Evolutionary conservation across 2,797 vertebrate species (phyloP), one percentile per base, ranked within the genome.

Genomic region (Pangasius djambal): DNA sequence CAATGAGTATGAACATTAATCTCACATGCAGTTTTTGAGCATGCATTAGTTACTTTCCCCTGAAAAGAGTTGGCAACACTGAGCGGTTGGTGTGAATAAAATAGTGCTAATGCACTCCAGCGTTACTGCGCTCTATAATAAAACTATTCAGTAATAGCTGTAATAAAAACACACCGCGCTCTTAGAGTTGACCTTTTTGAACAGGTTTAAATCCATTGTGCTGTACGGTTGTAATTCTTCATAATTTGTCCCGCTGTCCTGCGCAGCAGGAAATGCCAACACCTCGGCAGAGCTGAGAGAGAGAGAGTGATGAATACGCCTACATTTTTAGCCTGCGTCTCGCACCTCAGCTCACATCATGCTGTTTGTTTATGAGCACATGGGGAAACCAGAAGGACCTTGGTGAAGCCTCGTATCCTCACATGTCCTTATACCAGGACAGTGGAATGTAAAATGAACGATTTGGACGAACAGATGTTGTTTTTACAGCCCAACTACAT

Each of bases 321-420:
- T 59, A n/a, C 34, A 57, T 44, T 72, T 88, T 81, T 81, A 82
- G 52, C 59, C 63, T 4, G 63, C 22, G 87, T 75, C 55, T 88
- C 55, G 13, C 69, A 63, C 82, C 55, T 83, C 69, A 8, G 7
- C 69, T 61, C 57, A 16, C 82, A n/a, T 75, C 67, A 15, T 3
- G 34, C 52, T 48, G 78, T 12, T 57, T 83, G 65, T 69, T 70
- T 69, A 34, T 67, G 44, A 69, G 55, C 52, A 55, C 31, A 67
- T 10, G 18, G 48, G 44, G 48, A 57, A 86, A 72, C 18, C 85
- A 74, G 70, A 37, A 86, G 52, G 52, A 31, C 48, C 50, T 83
- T 8, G 50, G 0, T 37, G 69, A 86, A 44, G 18, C 85, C 85
- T 75, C 18, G 15, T 74, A 69, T 86, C 84, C n/a, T 74, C 69